These are phyloP conservation scores for Hyposoter didymator DNA, from an alignment of 2,888 invertebrate species.

Conservation along the genomic window DNA sequence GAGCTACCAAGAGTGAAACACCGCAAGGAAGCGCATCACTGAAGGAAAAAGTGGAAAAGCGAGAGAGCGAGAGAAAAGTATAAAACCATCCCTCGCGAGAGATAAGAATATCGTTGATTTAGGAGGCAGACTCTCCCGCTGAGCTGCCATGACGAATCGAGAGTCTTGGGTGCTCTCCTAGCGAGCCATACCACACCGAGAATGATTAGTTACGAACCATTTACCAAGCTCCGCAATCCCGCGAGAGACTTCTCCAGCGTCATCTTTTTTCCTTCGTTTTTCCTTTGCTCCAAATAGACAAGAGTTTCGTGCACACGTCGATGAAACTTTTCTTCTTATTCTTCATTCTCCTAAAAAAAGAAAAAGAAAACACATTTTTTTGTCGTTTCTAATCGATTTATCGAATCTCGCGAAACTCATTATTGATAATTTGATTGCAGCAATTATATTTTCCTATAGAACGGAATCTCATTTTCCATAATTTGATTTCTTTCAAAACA, in stretches of 20 bases:
- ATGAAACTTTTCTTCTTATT: neutral
- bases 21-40: slow-evolving; percentile 21
- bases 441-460: neutral
- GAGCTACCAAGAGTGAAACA: slow-evolving; percentile 25
- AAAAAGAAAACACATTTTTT: neutral
- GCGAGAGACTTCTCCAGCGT: slow-evolving; percentile 47
- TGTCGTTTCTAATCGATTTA: neutral
- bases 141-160: slow-evolving; percentile 69
- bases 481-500: neutral
- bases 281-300: neutral
- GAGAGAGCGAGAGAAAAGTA: slow-evolving; percentile 14
- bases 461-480: neutral
- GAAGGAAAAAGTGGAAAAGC: slow-evolving; percentile 30
- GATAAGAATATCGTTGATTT: slow-evolving; percentile 70
- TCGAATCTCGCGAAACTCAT: neutral
- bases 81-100: slow-evolving; percentile 43
- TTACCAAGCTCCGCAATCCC: slow-evolving; percentile 67
- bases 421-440: neutral
- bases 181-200: slow-evolving; percentile 65
- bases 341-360: neutral
- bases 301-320: neutral
- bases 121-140: slow-evolving; percentile 67
- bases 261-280: slow-evolving; percentile 13
- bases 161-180: slow-evolving; percentile 50
- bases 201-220: slow-evolving; percentile 70